A percentile compares a stretch with the other conserved stretches of the same genome.
Conservation (phyloP, 2,888 invertebrate species). For the Morpho helenor region DNA sequence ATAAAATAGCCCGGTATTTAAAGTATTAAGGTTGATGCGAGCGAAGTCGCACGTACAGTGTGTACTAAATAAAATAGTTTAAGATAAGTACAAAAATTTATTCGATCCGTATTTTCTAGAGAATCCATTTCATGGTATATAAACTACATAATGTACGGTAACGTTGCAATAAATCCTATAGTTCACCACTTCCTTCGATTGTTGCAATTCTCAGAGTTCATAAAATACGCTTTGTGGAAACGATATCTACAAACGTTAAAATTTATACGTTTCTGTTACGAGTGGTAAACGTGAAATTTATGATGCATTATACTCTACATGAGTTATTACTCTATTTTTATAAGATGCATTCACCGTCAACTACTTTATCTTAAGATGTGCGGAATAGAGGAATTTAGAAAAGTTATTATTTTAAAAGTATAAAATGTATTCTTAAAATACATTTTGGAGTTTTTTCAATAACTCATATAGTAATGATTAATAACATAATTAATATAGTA, state of each 20-base stretch:
- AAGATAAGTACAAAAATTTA: no score
- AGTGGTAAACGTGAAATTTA: slow-evolving; percentile 21
- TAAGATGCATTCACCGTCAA: slow-evolving; percentile 3
- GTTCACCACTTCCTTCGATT: slow-evolving; percentile 19
- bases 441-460: no score
- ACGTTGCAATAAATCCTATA: slow-evolving; percentile 16
- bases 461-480: no score
- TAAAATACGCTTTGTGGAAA: slow-evolving; percentile 28
- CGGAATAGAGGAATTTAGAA: no score
- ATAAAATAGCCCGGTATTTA: no score
- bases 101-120: no score
- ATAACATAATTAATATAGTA: no score
- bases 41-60: no score
- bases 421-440: no score
- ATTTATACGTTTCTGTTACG: slow-evolving; percentile 27
- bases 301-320: slow-evolving; percentile 10
- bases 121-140: not conserved
- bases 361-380: not conserved
- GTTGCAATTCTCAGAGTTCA: slow-evolving; percentile 30
- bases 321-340: slow-evolving; percentile 9
- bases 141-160: slow-evolving; percentile 2
- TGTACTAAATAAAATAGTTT: no score
- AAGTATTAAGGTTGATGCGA: no score
- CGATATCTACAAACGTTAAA: slow-evolving; percentile 28
- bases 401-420: no score